Evolutionary conservation across 1,140 invertebrate species (phyloP), one percentile per base, ranked within the genome.

Genomic region (Diprion similis): DNA sequence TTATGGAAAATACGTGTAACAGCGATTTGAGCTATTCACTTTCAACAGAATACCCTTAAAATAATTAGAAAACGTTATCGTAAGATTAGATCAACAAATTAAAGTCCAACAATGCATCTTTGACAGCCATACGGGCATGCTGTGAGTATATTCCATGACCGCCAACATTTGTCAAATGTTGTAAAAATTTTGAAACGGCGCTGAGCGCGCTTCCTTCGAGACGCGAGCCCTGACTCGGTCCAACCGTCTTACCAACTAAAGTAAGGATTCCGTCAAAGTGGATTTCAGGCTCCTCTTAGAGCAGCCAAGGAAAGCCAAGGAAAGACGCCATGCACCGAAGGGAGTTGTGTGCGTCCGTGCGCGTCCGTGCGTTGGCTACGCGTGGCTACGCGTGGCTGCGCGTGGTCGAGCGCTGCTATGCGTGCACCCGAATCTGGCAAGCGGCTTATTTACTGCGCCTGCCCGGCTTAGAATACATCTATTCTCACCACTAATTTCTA

Each of bases 401-500:
- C 51, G 51, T 59, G 51, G 51, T 17, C n/a, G 8, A 15, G 51
- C 51, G 51, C n/a, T 4, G 51, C 51, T 59, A 17, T 59, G 51
- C 51, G 51, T 59, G 51, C 51, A 9, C 51, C 51, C 51, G 51
- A 59, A 59, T 59, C 51, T 59, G 51, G 51, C 51, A 17, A 59
- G 51, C 51, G 9, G 51, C 51, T 59, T 59, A 59, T 59, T 59
- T 59, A 59, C 51, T 59, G 51, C 51, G 51, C 9, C 51, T 59
- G 51, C 51, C 51, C 51, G n/a, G 51, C 51, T 59, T 59, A 59
- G 51, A 59, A 59, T 59, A 59, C 51, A 59, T 59, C 51, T 59
- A 59, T 59, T 59, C 51, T 59, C 51, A 59, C 51, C 51, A 59
- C 51, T 59, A 59, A 59, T 59, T 59, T 59, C 51, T 59, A 59